Conservation (phyloP, 1,140 invertebrate genomes). For the Drosophila insularis region DNA sequence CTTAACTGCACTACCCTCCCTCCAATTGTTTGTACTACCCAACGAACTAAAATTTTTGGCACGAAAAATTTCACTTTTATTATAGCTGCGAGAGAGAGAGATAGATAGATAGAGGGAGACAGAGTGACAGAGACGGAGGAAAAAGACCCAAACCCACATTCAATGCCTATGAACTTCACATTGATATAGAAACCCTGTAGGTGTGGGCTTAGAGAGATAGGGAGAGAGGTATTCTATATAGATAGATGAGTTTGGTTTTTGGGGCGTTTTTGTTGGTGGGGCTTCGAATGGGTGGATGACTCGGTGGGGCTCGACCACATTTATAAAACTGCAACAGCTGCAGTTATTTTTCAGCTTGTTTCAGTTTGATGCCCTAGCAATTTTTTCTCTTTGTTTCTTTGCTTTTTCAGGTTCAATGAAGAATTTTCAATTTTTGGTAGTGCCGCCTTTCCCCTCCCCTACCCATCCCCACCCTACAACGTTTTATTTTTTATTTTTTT, state of each 20-base stretch:
- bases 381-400: constrained; percentile 18
- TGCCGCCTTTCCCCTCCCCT: background rate
- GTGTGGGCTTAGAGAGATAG: background rate
- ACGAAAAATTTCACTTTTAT: constrained; percentile 56
- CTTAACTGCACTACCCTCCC: constrained; percentile 17
- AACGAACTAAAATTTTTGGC: constrained; percentile 37
- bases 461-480: constrained; percentile 27
- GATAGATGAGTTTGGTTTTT: constrained; percentile 23
- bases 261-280: background rate
- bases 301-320: constrained; percentile 46
- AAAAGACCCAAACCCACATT: background rate
- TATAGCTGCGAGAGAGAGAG: constrained; percentile 25
- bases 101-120: background rate
- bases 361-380: constrained; percentile 33
- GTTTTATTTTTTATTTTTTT: constrained; percentile 29
- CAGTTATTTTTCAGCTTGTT: constrained; percentile 68
- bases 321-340: constrained; percentile 79
- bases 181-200: constrained; percentile 10
- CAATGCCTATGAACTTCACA: constrained; percentile 24
- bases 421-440: constrained; percentile 20
- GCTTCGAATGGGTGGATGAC: background rate
- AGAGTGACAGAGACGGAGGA: background rate
- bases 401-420: constrained; percentile 1
- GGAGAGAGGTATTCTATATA: constrained; percentile 13
- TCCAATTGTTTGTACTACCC: background rate